Evolutionary conservation across 2,797 vertebrate species (phyloP).

Genomic region (Syngnathus acus): DNA sequence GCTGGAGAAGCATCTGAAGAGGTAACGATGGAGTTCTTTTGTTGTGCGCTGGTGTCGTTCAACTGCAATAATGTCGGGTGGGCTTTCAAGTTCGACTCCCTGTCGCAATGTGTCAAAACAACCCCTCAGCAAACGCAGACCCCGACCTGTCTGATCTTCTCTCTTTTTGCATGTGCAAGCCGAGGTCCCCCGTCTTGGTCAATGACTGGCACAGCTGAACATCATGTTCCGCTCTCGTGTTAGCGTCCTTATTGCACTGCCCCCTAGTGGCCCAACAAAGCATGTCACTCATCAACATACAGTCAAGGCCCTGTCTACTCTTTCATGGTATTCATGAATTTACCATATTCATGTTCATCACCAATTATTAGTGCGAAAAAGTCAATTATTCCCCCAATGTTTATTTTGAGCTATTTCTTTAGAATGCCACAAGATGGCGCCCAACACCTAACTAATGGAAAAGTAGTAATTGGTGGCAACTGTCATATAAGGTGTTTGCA

Average conservation of each 20-base stretch:
- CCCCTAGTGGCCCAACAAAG: background rate
- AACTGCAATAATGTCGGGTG: background rate
- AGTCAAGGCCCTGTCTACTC: background rate
- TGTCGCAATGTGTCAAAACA: background rate
- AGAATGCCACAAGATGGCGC: background rate
- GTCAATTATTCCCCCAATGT: too few species aligned
- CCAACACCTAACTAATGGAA: background rate
- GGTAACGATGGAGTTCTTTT: constrained; percentile 41
- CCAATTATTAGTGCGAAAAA: background rate
- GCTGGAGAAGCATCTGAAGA: constrained; percentile 67
- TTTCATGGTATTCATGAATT: background rate
- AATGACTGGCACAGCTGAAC: background rate
- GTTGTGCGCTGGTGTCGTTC: background rate
- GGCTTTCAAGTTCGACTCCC: background rate
- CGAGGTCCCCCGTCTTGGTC: background rate
- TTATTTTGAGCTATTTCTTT: too few species aligned
- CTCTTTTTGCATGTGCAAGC: background rate
- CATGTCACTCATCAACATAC: background rate
- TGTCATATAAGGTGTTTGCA: too few species aligned
- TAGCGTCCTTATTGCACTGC: background rate
- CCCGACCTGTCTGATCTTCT: background rate
- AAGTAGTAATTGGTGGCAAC: background rate
- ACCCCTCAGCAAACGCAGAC: background rate
- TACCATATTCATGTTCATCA: background rate
- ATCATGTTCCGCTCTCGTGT: background rate